phyloP scores from a whole-genome alignment of 1,140 invertebrate genomes.

The Drosophila neocordata region DNA sequence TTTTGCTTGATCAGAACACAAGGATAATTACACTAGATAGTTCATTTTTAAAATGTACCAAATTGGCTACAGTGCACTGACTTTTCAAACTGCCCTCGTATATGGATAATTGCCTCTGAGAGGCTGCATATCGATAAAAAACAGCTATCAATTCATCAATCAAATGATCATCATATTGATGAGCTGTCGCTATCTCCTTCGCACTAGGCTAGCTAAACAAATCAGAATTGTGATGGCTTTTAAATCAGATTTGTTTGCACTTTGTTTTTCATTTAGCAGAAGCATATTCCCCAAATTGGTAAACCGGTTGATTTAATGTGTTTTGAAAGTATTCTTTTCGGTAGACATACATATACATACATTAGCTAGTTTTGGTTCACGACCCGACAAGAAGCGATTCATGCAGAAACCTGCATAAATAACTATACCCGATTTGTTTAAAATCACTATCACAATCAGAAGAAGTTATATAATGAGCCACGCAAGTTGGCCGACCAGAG shows the following conservation, averaged over 20 bases:
- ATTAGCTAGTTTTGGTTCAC: constrained; percentile 44
- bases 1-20: too few species aligned
- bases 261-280: constrained; percentile 41
- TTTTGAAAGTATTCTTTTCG: constrained; percentile 68
- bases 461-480: constrained; percentile 16
- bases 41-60: too few species aligned
- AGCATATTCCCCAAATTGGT: constrained; percentile 20
- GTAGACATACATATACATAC: constrained; percentile 65
- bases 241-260: constrained; percentile 64
- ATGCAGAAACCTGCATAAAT: constrained; percentile 53
- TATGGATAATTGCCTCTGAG: constrained; percentile 52
- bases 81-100: neutral
- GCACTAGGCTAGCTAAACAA: neutral
- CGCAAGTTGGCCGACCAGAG: constrained; percentile 11
- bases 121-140: constrained; percentile 48
- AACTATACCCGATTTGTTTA: constrained; percentile 37
- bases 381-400: constrained; percentile 34
- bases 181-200: neutral
- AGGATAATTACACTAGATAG: too few species aligned
- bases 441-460: constrained; percentile 7
- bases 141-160: constrained; percentile 71
- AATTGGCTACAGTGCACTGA: too few species aligned
- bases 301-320: constrained; percentile 69
- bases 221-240: constrained; percentile 38
- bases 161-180: constrained; percentile 44